These are phyloP conservation scores for Momotus momota DNA, from an alignment of 2,797 vertebrate genomes.

Conservation along the genomic window DNA sequence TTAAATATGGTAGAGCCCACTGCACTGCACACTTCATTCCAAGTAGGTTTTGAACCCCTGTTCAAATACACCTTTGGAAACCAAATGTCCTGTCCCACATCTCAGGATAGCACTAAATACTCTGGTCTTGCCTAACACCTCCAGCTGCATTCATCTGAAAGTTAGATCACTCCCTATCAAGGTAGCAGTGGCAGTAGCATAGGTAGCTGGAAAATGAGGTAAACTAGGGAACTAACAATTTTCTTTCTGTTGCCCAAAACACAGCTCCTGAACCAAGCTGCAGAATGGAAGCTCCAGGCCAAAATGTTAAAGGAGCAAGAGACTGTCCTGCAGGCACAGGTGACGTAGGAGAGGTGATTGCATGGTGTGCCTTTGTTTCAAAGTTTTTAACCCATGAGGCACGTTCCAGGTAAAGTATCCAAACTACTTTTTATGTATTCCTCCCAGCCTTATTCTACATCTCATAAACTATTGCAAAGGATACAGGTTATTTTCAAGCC, in stretches of 20 bases:
- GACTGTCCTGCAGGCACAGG: slow-evolving; percentile 94
- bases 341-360: slow-evolving; percentile 73
- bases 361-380: slow-evolving; percentile 46
- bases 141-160: background rate
- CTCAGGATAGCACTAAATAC: background rate
- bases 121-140: background rate
- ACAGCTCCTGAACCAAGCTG: slow-evolving; percentile 95
- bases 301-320: slow-evolving; percentile 93
- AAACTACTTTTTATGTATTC: background rate
- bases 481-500: background rate
- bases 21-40: background rate
- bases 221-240: slow-evolving; percentile 76
- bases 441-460: background rate
- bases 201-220: slow-evolving; percentile 79
- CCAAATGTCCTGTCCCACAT: background rate
- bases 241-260: slow-evolving; percentile 61
- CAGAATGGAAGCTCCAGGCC: slow-evolving; percentile 97
- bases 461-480: background rate
- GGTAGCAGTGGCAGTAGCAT: slow-evolving; percentile 83
- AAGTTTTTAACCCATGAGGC: background rate
- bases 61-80: background rate
- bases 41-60: background rate
- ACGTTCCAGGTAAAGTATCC: slow-evolving; percentile 21
- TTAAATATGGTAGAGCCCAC: background rate
- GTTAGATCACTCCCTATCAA: slow-evolving; percentile 76